A percentile compares a stretch with the other conserved stretches of the same genome.
Evolutionary conservation across 2,888 invertebrate species (phyloP).

Genomic region (Pseudolycoriella hygida): DNA sequence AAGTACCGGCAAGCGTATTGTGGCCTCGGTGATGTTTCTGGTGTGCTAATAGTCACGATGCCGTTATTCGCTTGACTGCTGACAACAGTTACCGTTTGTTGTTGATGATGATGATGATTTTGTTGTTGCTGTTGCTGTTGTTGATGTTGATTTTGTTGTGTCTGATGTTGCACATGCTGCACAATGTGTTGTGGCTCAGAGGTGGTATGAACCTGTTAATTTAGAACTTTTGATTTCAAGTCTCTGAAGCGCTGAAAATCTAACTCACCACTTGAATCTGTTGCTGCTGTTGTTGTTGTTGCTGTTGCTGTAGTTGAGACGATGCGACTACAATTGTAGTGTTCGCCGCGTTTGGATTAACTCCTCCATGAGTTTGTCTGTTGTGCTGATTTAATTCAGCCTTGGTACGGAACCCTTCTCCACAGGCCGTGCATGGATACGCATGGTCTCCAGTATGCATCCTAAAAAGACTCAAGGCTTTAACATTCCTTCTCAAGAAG

Average conservation of each 20-base stretch:
- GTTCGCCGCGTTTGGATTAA: slow-evolving; percentile 28
- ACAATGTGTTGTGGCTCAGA: slow-evolving; percentile 1
- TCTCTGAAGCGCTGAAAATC: too few relatives aligned
- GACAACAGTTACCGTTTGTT: slow-evolving; percentile 29
- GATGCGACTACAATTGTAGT: slow-evolving; percentile 19
- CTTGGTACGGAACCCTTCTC: slow-evolving; percentile 57
- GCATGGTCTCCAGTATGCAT: slow-evolving; percentile 59
- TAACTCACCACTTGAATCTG: slow-evolving; percentile 6
- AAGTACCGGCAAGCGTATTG: slow-evolving; percentile 29
- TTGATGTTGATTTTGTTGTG: slow-evolving; percentile 24
- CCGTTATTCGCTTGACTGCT: slow-evolving; percentile 26
- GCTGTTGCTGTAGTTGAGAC: slow-evolving; percentile 7
- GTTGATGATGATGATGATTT: slow-evolving; percentile 20
- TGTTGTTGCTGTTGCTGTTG: neutral
- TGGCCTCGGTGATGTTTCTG: slow-evolving; percentile 24
- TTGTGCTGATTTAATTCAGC: slow-evolving; percentile 50
- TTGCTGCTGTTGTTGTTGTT: neutral
- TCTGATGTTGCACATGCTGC: slow-evolving; percentile 13
- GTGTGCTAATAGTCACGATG: slow-evolving; percentile 25
- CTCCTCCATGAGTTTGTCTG: slow-evolving; percentile 34
- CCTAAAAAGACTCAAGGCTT: slow-evolving; percentile 20
- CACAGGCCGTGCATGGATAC: slow-evolving; percentile 56
- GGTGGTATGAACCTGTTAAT: neutral
- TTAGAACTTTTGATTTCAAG: too few relatives aligned
- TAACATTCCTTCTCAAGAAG: too few relatives aligned